phyloP scores from a whole-genome alignment of 1,140 invertebrate genomes.

The Eufriesea mexicana region DNA sequence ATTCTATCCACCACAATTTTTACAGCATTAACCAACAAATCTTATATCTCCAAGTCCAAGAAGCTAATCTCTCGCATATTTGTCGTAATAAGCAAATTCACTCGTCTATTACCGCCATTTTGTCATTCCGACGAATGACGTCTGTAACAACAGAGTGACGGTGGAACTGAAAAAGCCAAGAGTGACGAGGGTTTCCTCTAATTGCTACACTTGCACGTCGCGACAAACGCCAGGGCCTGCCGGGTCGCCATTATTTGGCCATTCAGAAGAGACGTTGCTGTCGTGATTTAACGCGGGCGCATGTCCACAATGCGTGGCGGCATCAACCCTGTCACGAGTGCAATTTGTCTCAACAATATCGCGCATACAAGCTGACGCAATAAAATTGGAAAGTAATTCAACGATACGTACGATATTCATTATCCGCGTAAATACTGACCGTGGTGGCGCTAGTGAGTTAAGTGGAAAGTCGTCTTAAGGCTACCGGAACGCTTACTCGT shows the following conservation, averaged over 20 bases:
- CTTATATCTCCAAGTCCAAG: too few species aligned
- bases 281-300: slow-evolving; percentile 54
- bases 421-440: too few species aligned
- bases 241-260: slow-evolving; percentile 47
- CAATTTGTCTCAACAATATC: too few species aligned
- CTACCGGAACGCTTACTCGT: too few species aligned
- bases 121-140: slow-evolving; percentile 24
- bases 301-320: slow-evolving; percentile 36
- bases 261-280: slow-evolving; percentile 52
- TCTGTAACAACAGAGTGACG: neutral
- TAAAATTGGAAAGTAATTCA: too few species aligned
- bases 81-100: slow-evolving; percentile 21
- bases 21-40: too few species aligned
- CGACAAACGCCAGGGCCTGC: slow-evolving; percentile 15
- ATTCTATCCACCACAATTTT: too few species aligned
- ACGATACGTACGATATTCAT: too few species aligned
- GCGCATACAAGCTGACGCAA: too few species aligned
- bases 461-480: too few species aligned
- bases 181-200: slow-evolving; percentile 14
- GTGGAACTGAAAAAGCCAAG: slow-evolving; percentile 10
- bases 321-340: slow-evolving; percentile 45
- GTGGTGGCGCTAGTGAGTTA: too few species aligned
- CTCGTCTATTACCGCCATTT: neutral
- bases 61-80: neutral
- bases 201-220: slow-evolving; percentile 27